phyloP scores from a whole-genome alignment of 2,888 invertebrate genomes.

The Agrenia bidenticulata region DNA sequence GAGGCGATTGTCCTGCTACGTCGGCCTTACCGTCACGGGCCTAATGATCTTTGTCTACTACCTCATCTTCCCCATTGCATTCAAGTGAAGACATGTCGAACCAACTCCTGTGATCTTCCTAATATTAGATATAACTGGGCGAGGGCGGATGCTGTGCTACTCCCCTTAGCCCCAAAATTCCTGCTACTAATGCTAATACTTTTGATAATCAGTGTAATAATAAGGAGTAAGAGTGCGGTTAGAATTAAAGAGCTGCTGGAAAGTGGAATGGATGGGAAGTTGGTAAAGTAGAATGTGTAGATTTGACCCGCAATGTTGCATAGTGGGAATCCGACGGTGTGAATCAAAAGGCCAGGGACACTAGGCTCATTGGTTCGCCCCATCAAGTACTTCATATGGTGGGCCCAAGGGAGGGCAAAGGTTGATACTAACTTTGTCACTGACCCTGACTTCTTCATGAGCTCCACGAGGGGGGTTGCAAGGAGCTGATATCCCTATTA shows the following conservation, averaged over 20 bases:
- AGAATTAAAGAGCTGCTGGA: background rate
- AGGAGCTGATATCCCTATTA: constrained; percentile 49
- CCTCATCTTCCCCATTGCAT: constrained; percentile 38
- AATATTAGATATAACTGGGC: too few relatives aligned
- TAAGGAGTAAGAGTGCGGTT: background rate
- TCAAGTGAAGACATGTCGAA: background rate
- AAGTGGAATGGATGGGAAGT: too few relatives aligned
- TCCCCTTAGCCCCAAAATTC: too few relatives aligned
- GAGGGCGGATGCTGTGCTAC: too few relatives aligned
- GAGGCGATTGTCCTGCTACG: constrained; percentile 43
- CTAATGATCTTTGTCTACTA: constrained; percentile 49
- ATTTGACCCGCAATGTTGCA: constrained; percentile 42
- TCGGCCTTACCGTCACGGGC: constrained; percentile 44
- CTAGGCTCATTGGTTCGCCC: constrained; percentile 47
- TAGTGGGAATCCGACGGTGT: constrained; percentile 42
- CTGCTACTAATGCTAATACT: background rate
- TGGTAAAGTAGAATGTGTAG: background rate
- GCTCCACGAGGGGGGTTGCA: constrained; percentile 51
- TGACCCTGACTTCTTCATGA: constrained; percentile 47
- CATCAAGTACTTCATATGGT: constrained; percentile 52
- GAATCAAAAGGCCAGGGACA: constrained; percentile 40
- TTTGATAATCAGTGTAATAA: background rate
- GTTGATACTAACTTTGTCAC: constrained; percentile 48
- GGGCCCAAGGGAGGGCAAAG: constrained; percentile 52
- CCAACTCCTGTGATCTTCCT: too few relatives aligned